Base-by-base conservation (phyloP, 2,113 vertebrate species). In the Oncorhynchus clarkii region DNA sequence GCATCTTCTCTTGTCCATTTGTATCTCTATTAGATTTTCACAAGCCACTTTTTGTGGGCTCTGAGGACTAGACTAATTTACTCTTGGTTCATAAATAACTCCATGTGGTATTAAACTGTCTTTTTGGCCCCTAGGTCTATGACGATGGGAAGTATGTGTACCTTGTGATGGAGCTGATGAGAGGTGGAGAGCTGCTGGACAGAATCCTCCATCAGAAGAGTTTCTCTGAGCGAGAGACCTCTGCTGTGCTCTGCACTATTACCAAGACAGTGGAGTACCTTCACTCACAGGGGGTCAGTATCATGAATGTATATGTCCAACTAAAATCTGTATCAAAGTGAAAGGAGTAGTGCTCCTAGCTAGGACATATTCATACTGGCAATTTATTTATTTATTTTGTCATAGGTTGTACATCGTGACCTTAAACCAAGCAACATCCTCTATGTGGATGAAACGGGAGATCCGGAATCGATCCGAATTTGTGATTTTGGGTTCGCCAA, bases 361-460 rank as follows among this genome's bases (percentile, higher is more conserved):
- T 39, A 26, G 9, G 5, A 16, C 3, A 54, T 54, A 5, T 54
- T 54, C 12, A 18, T 54, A 54, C 16, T 18, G 51, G 16, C 16
- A 54, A 54, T 16, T 54, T 18, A 29, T 73, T 73, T 77, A 22
- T 75, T 0, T n/a, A 7, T 27, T 9, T 26, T 24, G 75, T 66
- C 77, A 12, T 80, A 99, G 97, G 97, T 99, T 2, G 97, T 99
- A 2, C 97, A 99, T 80, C 93, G 97, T 82, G 97, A 98, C 88
- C 92, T 98, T 85, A 99, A 98, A 84, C 97, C 97, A 0, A 97
- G 96, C 74, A 99, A 98, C 78, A 96, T 99, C n/a, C 93, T 96
- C 76, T 99, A 98, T 16, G 86, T 95, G 83, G 97, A 98, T 69
- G 97, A 98, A 82, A 95, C 93, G 1, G 96, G 96, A 29, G 94